Evolutionary conservation across 2,113 vertebrate genomes (phyloP), one percentile per base, ranked within the genome.

Genomic region (Vombatus ursinus): DNA sequence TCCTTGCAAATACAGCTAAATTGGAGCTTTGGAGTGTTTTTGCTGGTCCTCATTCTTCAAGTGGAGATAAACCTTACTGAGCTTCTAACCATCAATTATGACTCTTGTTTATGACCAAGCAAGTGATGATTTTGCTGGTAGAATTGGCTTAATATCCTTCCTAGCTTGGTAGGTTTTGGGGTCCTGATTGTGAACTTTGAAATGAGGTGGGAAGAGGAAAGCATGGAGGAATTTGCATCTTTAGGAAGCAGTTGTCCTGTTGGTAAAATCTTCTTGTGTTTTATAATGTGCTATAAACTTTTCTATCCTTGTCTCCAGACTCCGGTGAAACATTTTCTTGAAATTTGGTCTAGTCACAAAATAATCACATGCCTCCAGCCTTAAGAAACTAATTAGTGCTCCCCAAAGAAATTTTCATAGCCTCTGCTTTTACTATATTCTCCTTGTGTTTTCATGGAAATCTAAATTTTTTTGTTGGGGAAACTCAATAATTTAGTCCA

Each of bases 401-500:
- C 26, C 37, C 2, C 84, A 93, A 89, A 95, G 37, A 92, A 31
- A 93, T 89, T 91, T 90, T 54, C 90, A 93, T 96, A 37, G 95
- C 90, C 90, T 95, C 53, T 93, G 23, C 3, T 96, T 92, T 28
- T 92, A 95, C 28, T 93, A 92, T 94, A 52, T 24, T 91, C 31
- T 19, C 3, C 94, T 92, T 95, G 51, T 91, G 16, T 93, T 95
- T 97, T 92, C 44, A 51, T 94, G 89, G 94, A 94, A 57, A 31
- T 92, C 61, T 92, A 3, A n/a, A 96, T 44, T 26, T 91, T 95
- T 94, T 22, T 57, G 23, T 53, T 96, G 28, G 28, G 24, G 48
- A 28, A 90, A 90, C 90, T 90, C 48, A 90, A 31, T 44, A 44
- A 84, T 84, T 84, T 5, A 84, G 68, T 84, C n/a, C n/a, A 44